A percentile compares a stretch with the other conserved stretches of the same genome.
Conservation (phyloP, 53 echinoderm and acorn worm species). For the Stichopus horrens region DNA sequence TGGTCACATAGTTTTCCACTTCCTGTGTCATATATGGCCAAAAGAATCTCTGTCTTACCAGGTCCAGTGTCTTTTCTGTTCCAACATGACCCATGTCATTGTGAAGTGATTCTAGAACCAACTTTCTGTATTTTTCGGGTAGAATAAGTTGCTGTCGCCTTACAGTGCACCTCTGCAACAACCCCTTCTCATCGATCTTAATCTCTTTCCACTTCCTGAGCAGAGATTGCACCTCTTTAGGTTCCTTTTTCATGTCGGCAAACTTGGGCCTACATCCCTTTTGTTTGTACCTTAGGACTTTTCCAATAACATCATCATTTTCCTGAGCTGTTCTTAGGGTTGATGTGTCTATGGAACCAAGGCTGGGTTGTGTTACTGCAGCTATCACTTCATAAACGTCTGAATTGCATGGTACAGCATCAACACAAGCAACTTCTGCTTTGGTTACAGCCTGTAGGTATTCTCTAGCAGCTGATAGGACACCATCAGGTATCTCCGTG, state of each 20-base stretch:
- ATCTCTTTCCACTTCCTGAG: constrained; percentile 57
- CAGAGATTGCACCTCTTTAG: not conserved
- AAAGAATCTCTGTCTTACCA: constrained; percentile 60
- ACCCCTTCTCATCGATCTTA: not conserved
- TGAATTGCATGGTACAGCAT: not conserved
- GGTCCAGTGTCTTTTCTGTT: constrained; percentile 48
- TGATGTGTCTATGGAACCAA: constrained; percentile 2
- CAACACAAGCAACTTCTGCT: constrained; percentile 11
- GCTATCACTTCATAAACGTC: not conserved
- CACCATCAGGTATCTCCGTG: constrained; percentile 28
- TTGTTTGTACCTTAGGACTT: not conserved
- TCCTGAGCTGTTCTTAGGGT: not conserved
- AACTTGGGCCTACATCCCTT: not conserved
- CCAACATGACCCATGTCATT: constrained; percentile 66
- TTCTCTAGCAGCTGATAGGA: constrained; percentile 1
- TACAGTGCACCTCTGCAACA: not conserved
- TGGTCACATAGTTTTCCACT: constrained; percentile 48
- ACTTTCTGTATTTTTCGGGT: constrained; percentile 29
- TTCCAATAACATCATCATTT: not conserved
- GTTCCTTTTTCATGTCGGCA: not conserved
- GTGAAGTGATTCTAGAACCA: constrained; percentile 53
- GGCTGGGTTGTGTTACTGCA: not conserved
- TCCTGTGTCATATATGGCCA: constrained; percentile 62
- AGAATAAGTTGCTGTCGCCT: constrained; percentile 15
- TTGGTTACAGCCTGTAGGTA: not conserved